Conservation (phyloP, 2,797 vertebrate genomes). For the Alosa sapidissima region DNA sequence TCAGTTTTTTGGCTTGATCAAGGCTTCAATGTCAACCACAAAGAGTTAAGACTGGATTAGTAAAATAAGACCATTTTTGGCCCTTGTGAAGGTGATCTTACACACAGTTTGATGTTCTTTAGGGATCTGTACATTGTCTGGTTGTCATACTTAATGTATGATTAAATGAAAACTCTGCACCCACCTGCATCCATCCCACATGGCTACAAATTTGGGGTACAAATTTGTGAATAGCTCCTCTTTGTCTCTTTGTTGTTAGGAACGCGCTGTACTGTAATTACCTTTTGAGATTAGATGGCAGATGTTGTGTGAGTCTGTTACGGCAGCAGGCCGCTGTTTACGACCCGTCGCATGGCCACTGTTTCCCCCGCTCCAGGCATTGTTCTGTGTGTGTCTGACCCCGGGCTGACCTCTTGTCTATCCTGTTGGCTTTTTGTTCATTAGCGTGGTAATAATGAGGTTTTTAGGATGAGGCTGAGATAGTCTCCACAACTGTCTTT, state of each 20-base stretch:
- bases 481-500: neutral
- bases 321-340: conserved; percentile 35
- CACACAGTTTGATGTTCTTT: neutral
- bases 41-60: neutral
- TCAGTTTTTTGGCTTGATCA: neutral
- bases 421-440: neutral
- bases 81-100: neutral
- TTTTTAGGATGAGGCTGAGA: neutral
- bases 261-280: neutral
- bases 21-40: neutral
- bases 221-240: neutral
- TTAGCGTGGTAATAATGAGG: neutral
- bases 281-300: neutral
- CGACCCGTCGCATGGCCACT: neutral
- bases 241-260: conserved; percentile 5
- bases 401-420: neutral
- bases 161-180: neutral
- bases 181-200: neutral
- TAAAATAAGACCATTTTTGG: neutral
- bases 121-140: neutral
- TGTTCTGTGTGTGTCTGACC: neutral
- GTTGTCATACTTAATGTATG: neutral
- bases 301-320: neutral
- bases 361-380: neutral
- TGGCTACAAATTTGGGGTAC: neutral